These are phyloP conservation scores for Erpetoichthys calabaricus DNA, from an alignment of 2,797 vertebrate species.

Conservation along the genomic window DNA sequence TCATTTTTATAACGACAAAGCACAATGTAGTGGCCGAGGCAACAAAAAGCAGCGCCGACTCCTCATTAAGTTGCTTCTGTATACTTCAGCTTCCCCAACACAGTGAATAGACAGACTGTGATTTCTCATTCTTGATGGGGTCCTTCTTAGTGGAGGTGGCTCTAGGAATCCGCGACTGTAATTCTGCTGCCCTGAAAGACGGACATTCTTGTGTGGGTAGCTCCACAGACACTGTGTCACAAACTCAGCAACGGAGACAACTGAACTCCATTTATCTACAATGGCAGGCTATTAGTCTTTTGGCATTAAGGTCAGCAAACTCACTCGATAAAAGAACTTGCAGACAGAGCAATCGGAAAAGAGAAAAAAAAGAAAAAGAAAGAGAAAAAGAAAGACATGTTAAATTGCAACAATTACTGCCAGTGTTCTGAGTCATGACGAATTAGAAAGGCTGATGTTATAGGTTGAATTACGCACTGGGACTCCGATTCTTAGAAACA, in stretches of 20 bases:
- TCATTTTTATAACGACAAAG: conserved; percentile 2
- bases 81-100: conserved; percentile 2
- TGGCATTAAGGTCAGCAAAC: conserved; percentile 28
- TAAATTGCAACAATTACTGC: conserved; percentile 22
- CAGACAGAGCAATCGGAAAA: conserved; percentile 25
- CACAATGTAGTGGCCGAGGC: not conserved
- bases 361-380: conserved; percentile 16
- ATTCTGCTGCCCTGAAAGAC: conserved; percentile 13
- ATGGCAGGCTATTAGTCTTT: conserved; percentile 32
- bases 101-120: conserved; percentile 8
- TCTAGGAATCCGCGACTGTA: conserved; percentile 7
- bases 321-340: conserved; percentile 25
- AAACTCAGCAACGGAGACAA: conserved; percentile 22
- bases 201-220: conserved; percentile 36
- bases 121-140: conserved; percentile 11
- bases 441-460: conserved; percentile 20
- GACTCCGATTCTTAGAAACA: conserved; percentile 8
- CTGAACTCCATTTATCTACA: conserved; percentile 36
- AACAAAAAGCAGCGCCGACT: conserved; percentile 6
- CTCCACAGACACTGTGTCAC: conserved; percentile 25
- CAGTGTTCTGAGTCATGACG: conserved; percentile 20
- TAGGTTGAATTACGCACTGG: conserved; percentile 6
- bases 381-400: not conserved
- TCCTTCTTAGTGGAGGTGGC: conserved; percentile 12
- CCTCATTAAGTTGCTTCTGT: not conserved